A percentile compares a stretch with the other conserved stretches of the same genome.
phyloP scores from a whole-genome alignment of 2,797 vertebrate species.

The Propithecus deckenii region DNA sequence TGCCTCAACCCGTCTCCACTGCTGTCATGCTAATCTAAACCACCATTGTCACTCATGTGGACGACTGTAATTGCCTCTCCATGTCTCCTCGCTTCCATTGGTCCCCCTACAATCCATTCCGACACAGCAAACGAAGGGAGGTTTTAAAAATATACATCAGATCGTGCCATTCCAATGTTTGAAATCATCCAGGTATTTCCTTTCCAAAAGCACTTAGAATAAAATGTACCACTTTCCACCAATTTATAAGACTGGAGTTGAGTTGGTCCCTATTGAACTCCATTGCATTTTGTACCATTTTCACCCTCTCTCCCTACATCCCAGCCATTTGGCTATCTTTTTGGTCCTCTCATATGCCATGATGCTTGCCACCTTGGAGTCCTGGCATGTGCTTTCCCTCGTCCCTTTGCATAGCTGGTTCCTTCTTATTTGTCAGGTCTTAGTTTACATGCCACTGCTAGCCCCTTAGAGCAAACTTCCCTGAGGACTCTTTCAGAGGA shows the following conservation, averaged over 20 bases:
- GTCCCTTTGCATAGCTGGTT: neutral
- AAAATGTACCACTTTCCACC: neutral
- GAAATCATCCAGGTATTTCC: neutral
- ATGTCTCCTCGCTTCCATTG: neutral
- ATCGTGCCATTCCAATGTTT: neutral
- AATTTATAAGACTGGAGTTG: neutral
- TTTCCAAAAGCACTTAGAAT: neutral
- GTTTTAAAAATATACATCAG: neutral
- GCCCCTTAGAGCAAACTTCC: neutral
- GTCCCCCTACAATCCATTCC: neutral
- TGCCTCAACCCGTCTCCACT: neutral
- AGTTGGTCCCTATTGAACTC: neutral
- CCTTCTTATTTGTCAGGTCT: neutral
- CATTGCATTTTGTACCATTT: neutral
- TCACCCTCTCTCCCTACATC: neutral
- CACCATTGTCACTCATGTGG: neutral
- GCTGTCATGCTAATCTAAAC: neutral
- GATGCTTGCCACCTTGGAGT: neutral
- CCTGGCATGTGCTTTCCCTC: neutral
- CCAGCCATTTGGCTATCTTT: neutral
- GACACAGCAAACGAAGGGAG: neutral
- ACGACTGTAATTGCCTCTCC: neutral
- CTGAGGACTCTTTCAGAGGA: neutral
- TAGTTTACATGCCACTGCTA: neutral
- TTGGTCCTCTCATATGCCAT: neutral